Evolutionary conservation across 2,888 invertebrate genomes (phyloP), one percentile per base, ranked within the genome.

Genomic region (Danaus chrysippus): DNA sequence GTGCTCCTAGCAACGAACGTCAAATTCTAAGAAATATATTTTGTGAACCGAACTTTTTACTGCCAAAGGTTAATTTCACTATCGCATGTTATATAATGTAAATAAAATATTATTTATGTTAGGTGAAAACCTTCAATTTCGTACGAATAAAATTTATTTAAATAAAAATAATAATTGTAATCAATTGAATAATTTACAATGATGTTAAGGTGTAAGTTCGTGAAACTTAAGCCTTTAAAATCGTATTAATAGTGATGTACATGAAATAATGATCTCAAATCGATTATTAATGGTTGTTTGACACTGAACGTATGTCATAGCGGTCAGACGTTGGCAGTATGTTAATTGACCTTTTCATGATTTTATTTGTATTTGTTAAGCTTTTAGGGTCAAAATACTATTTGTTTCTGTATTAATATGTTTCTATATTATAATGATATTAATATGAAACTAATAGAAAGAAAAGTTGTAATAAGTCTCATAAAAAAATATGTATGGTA

Each of bases 1-100:
- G 49, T 49, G 17, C 17, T 17, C n/a, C 46, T 15, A 46, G 46
- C 12, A 17, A 17, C 17, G 49, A 49, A 17, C 41, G 17, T 9
- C 19, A 42, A 34, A 59, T 44, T 44, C 34, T 11, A 43, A 12
- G 46, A 59, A 59, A 59, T 54, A 54, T 23, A 54, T 59, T 23
- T 53, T 46, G 43, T 41, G 43, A 15, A 13, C 43, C 12, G 42
- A 52, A 59, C 43, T 54, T 59, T 59, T 59, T 59, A 59, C 59
- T 59, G 43, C 54, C 43, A 59, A 59, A 59, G 44, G 59, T 59
- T 59, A 59, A 59, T 54, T 54, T 59, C 54, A 59, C 54, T 9
- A 23, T 12, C 19, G 53, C 58, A 19, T 54, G 19, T 43, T 54
- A 49, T 17, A 11, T 49, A 49, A 49, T 49, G 49, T 49, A 15